These are phyloP conservation scores for Pocillopora damicornis DNA, from an alignment of 64 coral and sea anemone species.

Conservation along the genomic window DNA sequence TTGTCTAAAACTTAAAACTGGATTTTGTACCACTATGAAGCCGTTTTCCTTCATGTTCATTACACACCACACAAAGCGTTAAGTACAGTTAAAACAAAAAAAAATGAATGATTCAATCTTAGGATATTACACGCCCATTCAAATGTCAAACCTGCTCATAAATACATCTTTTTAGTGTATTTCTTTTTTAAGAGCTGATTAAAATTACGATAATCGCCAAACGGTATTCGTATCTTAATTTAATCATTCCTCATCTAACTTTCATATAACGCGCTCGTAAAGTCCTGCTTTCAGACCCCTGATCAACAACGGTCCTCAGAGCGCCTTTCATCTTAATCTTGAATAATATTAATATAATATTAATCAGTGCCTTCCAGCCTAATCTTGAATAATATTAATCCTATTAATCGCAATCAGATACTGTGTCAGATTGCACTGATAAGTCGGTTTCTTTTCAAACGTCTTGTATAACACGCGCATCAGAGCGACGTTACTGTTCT, in stretches of 20 bases:
- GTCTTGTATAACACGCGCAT: neutral
- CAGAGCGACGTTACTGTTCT: conserved; percentile 16
- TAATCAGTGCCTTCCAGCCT: neutral
- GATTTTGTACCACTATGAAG: neutral
- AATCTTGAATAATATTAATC: no score
- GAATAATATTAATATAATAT: conserved; percentile 1
- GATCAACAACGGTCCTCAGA: conserved; percentile 8
- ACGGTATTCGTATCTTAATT: neutral
- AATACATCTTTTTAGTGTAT: no score
- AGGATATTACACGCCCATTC: no score
- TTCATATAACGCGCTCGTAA: neutral
- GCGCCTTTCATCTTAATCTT: neutral
- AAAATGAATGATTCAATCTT: neutral
- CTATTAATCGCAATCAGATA: no score
- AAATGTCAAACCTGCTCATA: no score
- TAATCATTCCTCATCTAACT: neutral
- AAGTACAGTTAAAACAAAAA: neutral
- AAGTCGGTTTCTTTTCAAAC: neutral
- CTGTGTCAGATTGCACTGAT: no score
- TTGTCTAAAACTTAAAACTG: neutral
- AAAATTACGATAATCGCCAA: no score
- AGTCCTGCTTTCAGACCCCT: neutral
- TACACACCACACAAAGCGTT: neutral
- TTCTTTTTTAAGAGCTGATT: no score
- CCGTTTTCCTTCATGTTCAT: neutral